Conservation (phyloP, 2,113 vertebrate genomes). For the Thamnaconus septentrionalis region DNA sequence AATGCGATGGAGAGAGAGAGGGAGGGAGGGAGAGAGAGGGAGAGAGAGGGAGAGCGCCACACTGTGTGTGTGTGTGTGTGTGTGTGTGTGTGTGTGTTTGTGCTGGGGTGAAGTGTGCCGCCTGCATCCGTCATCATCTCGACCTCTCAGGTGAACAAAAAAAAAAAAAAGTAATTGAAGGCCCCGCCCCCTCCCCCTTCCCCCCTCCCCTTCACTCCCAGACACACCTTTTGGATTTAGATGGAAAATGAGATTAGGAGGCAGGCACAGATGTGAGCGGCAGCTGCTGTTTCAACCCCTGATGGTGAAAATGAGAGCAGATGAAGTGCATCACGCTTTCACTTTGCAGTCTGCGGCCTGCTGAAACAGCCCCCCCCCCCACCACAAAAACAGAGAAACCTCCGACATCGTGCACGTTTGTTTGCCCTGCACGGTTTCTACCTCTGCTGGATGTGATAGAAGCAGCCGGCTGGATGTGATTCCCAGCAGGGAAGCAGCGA, state of each 20-base stretch:
- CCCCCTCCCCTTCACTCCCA: slow-evolving; percentile 21
- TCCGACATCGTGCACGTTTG: slow-evolving; percentile 6
- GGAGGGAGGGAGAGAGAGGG: neutral
- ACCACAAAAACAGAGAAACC: neutral
- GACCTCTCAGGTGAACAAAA: slow-evolving; percentile 55
- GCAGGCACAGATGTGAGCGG: neutral
- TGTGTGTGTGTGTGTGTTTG: slow-evolving; percentile 44
- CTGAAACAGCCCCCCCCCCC: neutral
- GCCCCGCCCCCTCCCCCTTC: neutral
- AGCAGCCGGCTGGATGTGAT: too few relatives aligned
- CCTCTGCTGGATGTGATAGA: too few relatives aligned
- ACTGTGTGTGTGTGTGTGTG: neutral
- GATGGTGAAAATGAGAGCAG: slow-evolving; percentile 21
- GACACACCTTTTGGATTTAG: slow-evolving; percentile 30
- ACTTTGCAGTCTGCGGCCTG: neutral
- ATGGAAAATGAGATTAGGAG: slow-evolving; percentile 26
- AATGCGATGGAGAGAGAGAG: slow-evolving; percentile 13
- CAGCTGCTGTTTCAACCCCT: slow-evolving; percentile 25
- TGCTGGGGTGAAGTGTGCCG: slow-evolving; percentile 36
- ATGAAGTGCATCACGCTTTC: slow-evolving; percentile 11
- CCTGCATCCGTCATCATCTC: slow-evolving; percentile 49
- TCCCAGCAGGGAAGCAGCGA: too few relatives aligned
- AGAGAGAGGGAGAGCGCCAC: neutral
- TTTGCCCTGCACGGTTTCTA: slow-evolving; percentile 8
- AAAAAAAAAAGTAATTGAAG: slow-evolving; percentile 33